Evolutionary conservation across 23 tunicate species (phyloP).

Genomic region (Ciona savignyi): DNA sequence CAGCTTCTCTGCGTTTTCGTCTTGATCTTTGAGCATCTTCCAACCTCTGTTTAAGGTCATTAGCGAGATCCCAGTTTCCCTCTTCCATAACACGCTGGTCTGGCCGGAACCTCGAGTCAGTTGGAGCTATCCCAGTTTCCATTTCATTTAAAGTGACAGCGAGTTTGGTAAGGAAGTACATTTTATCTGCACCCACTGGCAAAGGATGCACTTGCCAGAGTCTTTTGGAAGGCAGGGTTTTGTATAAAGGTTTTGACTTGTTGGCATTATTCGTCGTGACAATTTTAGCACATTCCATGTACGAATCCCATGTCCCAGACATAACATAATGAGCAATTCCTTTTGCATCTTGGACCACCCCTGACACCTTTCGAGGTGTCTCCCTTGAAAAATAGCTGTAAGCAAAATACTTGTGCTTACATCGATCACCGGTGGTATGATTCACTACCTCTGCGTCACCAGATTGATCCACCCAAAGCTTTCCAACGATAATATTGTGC

Average conservation of each 20-base stretch:
- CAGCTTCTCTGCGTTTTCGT: conserved; percentile 59
- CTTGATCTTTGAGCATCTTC: conserved; percentile 92
- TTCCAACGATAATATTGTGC: conserved; percentile 96
- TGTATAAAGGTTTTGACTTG: conserved; percentile 40
- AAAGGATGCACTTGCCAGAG: conserved; percentile 45
- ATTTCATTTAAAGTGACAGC: conserved; percentile 79
- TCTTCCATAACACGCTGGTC: conserved; percentile 94
- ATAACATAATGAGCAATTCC: conserved; percentile 62
- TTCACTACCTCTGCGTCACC: conserved; percentile 88
- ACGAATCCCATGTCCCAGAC: conserved; percentile 90
- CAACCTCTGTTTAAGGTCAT: conserved; percentile 63
- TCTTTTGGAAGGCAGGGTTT: conserved; percentile 56
- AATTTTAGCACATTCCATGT: conserved; percentile 76
- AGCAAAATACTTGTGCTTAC: conserved; percentile 83
- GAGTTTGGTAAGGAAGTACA: conserved; percentile 71
- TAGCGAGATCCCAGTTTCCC: conserved; percentile 87
- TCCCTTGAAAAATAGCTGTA: conserved; percentile 96
- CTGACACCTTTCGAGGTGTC: conserved; percentile 82
- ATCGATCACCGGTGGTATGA: conserved; percentile 81
- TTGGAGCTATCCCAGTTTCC: conserved; percentile 75
- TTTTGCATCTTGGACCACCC: conserved; percentile 63
- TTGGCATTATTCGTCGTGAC: conserved; percentile 52
- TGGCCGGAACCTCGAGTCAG: conserved; percentile 80
- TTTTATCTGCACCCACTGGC: conserved; percentile 73
- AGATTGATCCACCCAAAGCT: conserved; percentile 97